Evolutionary conservation across 2,888 invertebrate species (phyloP), one percentile per base, ranked within the genome.

Genomic region (Ornithoptera alexandrae): DNA sequence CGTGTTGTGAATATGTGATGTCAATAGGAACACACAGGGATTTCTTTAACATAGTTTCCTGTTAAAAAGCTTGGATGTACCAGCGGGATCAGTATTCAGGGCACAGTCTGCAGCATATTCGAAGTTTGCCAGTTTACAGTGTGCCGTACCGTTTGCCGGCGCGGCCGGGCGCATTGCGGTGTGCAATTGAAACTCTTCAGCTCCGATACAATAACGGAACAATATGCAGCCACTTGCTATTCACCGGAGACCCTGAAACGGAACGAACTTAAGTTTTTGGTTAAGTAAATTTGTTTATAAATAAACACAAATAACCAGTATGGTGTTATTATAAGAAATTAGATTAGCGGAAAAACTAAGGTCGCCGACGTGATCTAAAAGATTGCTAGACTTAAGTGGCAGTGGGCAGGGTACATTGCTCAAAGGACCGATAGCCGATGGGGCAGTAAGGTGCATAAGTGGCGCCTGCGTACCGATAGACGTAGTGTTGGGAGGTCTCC

Each of bases 131-230:
- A 63, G 70, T 70, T 69, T 58, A 60, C 57, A 62, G 46, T 65
- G 62, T 30, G 57, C 56, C 46, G 56, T 36, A 65, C 66, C 62
- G 66, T 70, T 59, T 66, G 59, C 58, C 50, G 53, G 65, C 53
- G 62, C 36, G 20, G 82, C 74, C 75, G 76, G 76, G 81, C 85
- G 86, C 87, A 87, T 78, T 86, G 88, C 86, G 82, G 85, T 81
- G 80, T 77, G 83, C 84, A 86, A 87, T 85, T 84, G 84, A 80
- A 69, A 69, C 69, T 69, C 62, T 62, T 57, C 57, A 61, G 12
- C 65, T 50, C 30, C 60, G 8, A 60, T 60, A 30, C 50, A 69
- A 65, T 65, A 60, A 65, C 56, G 59, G 42, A 64, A 69, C 64
- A 69, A 65, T 69, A 65, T 69, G 59, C 59, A 64, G n/a, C 58